Percentiles rank a stretch among this genome's conserved stretches.
phyloP scores from a whole-genome alignment of 1,140 invertebrate genomes.

The Asobara japonica region DNA sequence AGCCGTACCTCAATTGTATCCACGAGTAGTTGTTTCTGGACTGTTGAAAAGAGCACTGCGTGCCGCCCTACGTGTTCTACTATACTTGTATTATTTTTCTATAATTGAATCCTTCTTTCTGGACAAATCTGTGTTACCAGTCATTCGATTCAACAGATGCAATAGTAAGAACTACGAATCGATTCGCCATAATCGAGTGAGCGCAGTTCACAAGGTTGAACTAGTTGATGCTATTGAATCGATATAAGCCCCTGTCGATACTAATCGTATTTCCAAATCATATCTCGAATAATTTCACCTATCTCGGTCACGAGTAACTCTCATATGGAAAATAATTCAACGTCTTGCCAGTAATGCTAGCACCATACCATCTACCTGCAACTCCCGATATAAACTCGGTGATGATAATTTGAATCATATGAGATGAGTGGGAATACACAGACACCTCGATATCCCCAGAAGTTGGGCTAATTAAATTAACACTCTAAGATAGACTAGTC shows the following conservation, averaged over 20 bases:
- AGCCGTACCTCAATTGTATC: too few relatives aligned
- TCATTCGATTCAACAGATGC: neutral
- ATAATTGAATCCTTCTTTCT: too few relatives aligned
- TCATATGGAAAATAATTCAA: neutral
- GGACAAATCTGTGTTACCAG: too few relatives aligned
- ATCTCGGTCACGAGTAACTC: neutral
- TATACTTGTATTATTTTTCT: too few relatives aligned
- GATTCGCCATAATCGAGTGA: neutral
- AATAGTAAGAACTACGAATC: neutral
- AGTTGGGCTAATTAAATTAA: conserved; percentile 48
- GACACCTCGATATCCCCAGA: conserved; percentile 1
- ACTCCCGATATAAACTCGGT: neutral
- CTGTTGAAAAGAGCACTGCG: too few relatives aligned
- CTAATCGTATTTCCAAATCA: neutral
- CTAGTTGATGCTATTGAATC: neutral
- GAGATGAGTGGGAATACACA: conserved; percentile 14
- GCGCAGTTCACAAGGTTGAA: neutral
- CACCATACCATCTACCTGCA: neutral
- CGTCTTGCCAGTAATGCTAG: neutral
- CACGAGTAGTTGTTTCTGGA: too few relatives aligned
- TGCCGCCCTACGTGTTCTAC: too few relatives aligned
- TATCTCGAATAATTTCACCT: neutral
- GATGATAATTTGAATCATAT: conserved; percentile 26
- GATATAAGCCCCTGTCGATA: neutral
- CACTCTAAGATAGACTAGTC: conserved; percentile 39